Base-by-base conservation (phyloP, 2,888 invertebrate genomes). In the Epistrophella euchroma region DNA sequence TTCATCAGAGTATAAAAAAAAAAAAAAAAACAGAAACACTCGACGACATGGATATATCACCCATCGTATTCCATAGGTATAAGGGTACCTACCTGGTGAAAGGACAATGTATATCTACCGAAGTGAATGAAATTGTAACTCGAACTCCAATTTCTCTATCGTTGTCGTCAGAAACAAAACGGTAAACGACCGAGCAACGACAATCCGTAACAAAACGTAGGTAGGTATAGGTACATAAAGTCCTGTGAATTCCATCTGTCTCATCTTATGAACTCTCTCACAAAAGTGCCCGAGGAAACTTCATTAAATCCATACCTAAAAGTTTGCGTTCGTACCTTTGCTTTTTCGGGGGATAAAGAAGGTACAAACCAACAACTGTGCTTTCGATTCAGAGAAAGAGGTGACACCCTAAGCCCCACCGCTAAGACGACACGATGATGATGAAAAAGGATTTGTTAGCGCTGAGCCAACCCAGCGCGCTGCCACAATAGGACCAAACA, bases 361-460 rank as follows among this genome's bases (percentile, higher is more conserved):
- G n/a, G 19, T 58, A 56, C 1, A 47, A 32, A 32, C 32, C 35
- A n/a, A n/a, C 22, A 50, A 32, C 6, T 35, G 47, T 47, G 50
- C 50, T 62, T 60, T 58, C 37, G 40, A 60, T 73, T 50, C 28
- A 62, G 37, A 22, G 35, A 0, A 15, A 13, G 64, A 52, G 58
- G 60, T 45, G 35, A 55, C 45, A 50, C 76, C 76, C 40, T 55
- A 56, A 19, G 17, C 55, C 35, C 84, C 71, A 72, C 13, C 56
- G 25, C 45, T 62, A 58, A 50, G 47, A 25, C 66, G 37, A 35
- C 43, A 52, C 47, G 72, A 76, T 70, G 82, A 88, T 81, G 79
- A 86, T 74, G 80, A 66, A 79, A 87, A 88, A 77, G 85, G 86
- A 88, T 79, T 84, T 84, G 81, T 87, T 79, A 88, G 77, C 83